Percentiles rank a stretch among this genome's conserved stretches.
phyloP scores from a whole-genome alignment of 2,113 vertebrate genomes.

The Cyprinodon tularosa region DNA sequence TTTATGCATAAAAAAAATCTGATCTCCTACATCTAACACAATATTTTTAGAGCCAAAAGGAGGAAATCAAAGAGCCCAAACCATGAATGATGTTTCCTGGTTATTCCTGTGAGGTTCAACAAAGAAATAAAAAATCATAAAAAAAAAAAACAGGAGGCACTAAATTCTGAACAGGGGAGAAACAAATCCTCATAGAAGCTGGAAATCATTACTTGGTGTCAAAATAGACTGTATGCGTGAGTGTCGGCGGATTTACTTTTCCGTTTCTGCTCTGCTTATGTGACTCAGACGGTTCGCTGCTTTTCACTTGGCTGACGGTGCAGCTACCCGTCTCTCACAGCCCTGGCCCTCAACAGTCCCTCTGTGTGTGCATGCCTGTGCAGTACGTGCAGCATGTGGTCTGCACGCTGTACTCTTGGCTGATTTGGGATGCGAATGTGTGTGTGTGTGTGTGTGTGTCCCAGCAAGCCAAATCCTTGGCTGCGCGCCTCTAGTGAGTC shows the following conservation, averaged over 20 bases:
- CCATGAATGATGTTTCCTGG: background rate
- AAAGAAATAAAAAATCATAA: background rate
- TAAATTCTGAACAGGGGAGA: background rate
- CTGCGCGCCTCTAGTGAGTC: constrained; percentile 61
- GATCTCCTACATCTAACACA: background rate
- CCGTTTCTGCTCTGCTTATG: constrained; percentile 47
- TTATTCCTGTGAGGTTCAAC: background rate
- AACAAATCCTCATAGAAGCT: constrained; percentile 14
- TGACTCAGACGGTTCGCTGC: constrained; percentile 58
- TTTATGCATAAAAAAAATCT: background rate
- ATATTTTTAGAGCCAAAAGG: no score
- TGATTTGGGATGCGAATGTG: constrained; percentile 32
- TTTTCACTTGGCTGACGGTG: constrained; percentile 55
- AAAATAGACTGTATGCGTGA: constrained; percentile 36
- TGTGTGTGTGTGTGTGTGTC: constrained; percentile 38
- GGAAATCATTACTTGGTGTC: constrained; percentile 36
- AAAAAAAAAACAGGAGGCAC: background rate
- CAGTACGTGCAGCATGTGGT: constrained; percentile 63
- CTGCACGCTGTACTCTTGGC: constrained; percentile 58
- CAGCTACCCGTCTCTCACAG: constrained; percentile 17
- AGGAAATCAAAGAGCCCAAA: background rate
- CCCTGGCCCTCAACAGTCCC: constrained; percentile 42
- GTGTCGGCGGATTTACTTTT: constrained; percentile 37
- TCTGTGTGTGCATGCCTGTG: constrained; percentile 35
- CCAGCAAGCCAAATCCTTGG: constrained; percentile 50